Percentiles rank a stretch among this genome's conserved stretches.
Conservation (phyloP, 1,140 invertebrate species). For the Branchinecta lynchi region DNA sequence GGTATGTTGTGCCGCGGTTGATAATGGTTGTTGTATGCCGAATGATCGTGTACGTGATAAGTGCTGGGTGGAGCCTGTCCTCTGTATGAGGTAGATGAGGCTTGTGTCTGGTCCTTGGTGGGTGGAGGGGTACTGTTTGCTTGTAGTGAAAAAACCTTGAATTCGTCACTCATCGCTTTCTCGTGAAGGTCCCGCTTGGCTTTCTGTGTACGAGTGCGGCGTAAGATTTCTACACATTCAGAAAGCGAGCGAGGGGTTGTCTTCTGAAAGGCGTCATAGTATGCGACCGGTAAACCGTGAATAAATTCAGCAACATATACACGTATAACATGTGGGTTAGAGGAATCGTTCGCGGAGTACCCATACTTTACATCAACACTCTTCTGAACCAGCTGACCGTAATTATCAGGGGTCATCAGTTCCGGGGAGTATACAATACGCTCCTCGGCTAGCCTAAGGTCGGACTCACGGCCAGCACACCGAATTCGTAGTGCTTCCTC, state of each 20-base stretch:
- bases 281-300: neutral
- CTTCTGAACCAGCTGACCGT: neutral
- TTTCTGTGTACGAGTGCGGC: neutral
- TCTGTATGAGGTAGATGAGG: too few species aligned
- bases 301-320: neutral
- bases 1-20: too few species aligned
- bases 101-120: too few species aligned
- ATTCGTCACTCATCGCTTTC: too few species aligned
- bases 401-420: neutral
- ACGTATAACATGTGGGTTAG: neutral
- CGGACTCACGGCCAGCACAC: neutral
- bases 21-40: too few species aligned
- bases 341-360: neutral
- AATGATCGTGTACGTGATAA: too few species aligned
- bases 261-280: neutral
- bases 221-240: too few species aligned
- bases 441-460: neutral
- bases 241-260: neutral
- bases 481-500: neutral
- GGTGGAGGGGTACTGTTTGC: too few species aligned
- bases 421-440: neutral
- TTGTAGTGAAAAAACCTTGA: too few species aligned
- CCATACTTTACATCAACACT: slow-evolving; percentile 5
- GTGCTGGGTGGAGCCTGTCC: too few species aligned
- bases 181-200: neutral